Conservation (phyloP, 2,797 vertebrate genomes). For the Alfaro cultratus region DNA sequence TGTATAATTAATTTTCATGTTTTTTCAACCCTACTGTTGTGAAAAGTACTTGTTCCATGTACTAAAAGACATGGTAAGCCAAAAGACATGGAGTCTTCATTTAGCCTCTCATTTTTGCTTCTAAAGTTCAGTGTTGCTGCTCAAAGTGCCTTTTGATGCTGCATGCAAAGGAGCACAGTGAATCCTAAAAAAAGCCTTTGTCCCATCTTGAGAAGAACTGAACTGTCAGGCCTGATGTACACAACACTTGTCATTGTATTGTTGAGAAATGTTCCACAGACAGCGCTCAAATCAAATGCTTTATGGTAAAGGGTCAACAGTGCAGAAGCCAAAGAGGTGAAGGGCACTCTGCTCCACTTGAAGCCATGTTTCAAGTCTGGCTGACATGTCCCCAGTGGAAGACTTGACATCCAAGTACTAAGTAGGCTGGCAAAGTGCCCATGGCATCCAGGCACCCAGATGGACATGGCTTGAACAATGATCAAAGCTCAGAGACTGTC, state of each 20-base stretch:
- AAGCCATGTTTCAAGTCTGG: constrained; percentile 65
- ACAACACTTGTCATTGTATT: constrained; percentile 60
- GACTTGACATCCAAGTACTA: constrained; percentile 69
- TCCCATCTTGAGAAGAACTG: constrained; percentile 67
- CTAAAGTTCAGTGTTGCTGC: constrained; percentile 61
- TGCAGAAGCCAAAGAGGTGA: constrained; percentile 62
- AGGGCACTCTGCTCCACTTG: constrained; percentile 56
- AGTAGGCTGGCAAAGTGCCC: constrained; percentile 71
- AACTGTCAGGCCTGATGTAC: constrained; percentile 62
- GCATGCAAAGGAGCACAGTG: constrained; percentile 59
- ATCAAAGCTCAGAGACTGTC: constrained; percentile 75
- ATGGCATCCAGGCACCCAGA: constrained; percentile 76
- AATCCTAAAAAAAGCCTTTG: constrained; percentile 65
- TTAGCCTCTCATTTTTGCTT: constrained; percentile 67
- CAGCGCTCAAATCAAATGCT: constrained; percentile 51
- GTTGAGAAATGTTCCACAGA: constrained; percentile 60
- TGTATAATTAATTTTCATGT: not conserved
- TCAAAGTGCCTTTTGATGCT: constrained; percentile 69
- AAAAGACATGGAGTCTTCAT: constrained; percentile 69
- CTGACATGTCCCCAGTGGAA: constrained; percentile 70
- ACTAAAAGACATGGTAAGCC: not conserved
- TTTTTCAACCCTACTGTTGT: not conserved
- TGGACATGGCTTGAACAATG: constrained; percentile 72
- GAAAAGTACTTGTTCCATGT: not conserved
- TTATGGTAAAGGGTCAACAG: constrained; percentile 56